phyloP scores from a whole-genome alignment of 2,113 vertebrate species.

The Camelus bactrianus region DNA sequence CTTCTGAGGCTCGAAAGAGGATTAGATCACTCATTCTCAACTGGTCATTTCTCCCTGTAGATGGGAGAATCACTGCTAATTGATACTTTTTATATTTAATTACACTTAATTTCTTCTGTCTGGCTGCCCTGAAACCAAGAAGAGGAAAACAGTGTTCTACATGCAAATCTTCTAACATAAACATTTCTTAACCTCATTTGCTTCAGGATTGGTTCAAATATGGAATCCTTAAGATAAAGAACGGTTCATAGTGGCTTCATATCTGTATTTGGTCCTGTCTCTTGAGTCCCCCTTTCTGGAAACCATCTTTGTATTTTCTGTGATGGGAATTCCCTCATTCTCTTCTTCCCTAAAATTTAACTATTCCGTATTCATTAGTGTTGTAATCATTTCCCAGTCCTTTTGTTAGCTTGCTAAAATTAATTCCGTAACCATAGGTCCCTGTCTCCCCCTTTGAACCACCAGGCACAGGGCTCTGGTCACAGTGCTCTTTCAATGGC shows the following conservation, averaged over 20 bases:
- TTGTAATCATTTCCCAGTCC: neutral
- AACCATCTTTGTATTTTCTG: conserved; percentile 29
- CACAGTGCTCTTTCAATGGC: neutral
- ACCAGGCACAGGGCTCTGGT: neutral
- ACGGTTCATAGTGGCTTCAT: conserved; percentile 25
- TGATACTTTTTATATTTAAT: conserved; percentile 90
- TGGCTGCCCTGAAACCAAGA: conserved; percentile 88
- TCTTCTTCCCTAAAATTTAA: neutral
- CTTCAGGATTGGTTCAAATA: conserved; percentile 78
- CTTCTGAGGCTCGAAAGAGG: conserved; percentile 57
- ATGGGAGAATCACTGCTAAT: conserved; percentile 89
- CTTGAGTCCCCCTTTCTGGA: conserved; percentile 38
- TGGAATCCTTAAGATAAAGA: conserved; percentile 56
- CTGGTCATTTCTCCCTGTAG: conserved; percentile 85
- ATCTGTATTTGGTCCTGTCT: conserved; percentile 54
- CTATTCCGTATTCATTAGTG: neutral
- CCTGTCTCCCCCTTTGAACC: neutral
- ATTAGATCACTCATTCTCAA: conserved; percentile 83
- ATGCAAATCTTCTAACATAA: conserved; percentile 88
- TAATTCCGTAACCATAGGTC: neutral
- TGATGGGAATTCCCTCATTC: conserved; percentile 1
- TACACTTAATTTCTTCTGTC: conserved; percentile 90
- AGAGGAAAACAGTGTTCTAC: conserved; percentile 89
- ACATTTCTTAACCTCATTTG: conserved; percentile 88
- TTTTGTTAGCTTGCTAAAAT: conserved; percentile 7